Percentiles rank a stretch among this genome's conserved stretches.
phyloP scores from a whole-genome alignment of 2,113 vertebrate species.

The Genyomyrus donnyi region DNA sequence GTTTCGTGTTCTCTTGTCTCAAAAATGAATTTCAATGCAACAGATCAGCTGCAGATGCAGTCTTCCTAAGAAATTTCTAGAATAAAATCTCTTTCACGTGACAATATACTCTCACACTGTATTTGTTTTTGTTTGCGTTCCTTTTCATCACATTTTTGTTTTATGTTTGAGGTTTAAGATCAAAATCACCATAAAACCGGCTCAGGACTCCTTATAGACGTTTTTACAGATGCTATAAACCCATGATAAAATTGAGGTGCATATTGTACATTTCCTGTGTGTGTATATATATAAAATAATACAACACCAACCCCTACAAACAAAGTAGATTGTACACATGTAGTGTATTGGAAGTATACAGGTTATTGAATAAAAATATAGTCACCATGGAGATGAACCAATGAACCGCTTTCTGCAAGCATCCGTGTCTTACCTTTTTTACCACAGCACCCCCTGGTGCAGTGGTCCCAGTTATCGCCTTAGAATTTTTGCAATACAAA shows the following conservation, averaged over 20 bases:
- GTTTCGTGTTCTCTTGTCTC: not conserved
- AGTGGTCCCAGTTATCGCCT: not conserved
- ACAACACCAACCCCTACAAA: not conserved
- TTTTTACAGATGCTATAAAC: not conserved
- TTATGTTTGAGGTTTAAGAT: constrained; percentile 2
- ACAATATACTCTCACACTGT: constrained; percentile 20
- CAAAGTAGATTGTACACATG: not conserved
- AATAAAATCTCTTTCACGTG: constrained; percentile 20
- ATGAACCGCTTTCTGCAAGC: not conserved
- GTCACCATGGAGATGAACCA: not conserved
- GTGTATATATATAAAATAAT: not conserved
- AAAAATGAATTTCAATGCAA: constrained; percentile 6
- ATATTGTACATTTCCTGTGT: not conserved
- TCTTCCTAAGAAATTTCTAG: constrained; percentile 15
- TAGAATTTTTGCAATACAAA: not conserved
- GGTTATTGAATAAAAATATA: not conserved
- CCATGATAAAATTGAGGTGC: not conserved
- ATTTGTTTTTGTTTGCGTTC: not conserved
- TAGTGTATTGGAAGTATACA: not conserved
- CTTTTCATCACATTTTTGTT: constrained; percentile 16
- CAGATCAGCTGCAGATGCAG: constrained; percentile 18
- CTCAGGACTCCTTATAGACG: not conserved
- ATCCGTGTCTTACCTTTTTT: not conserved
- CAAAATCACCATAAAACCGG: not conserved
- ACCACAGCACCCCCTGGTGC: not conserved